These are phyloP conservation scores for Nephrotoma guestfalica DNA, from an alignment of 2,888 invertebrate species.

Conservation along the genomic window DNA sequence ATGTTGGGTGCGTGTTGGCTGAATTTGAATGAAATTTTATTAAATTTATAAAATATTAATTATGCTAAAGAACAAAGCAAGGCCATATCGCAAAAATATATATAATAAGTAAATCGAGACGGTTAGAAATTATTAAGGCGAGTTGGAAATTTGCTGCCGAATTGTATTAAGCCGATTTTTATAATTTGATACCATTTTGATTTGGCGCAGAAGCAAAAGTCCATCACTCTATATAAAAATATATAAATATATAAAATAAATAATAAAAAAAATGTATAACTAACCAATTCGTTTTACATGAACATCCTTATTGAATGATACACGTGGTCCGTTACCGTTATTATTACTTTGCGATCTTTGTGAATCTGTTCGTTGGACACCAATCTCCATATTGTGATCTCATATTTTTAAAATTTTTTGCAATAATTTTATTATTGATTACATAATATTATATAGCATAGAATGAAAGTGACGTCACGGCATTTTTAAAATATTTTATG, in stretches of 20 bases:
- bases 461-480: not conserved
- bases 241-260: slow-evolving; percentile 4
- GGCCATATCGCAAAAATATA: not conserved
- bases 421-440: not conserved
- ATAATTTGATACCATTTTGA: not conserved
- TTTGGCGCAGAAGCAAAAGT: not conserved
- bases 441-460: not conserved
- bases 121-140: not conserved
- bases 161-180: not conserved
- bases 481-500: not conserved
- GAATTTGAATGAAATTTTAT: not conserved
- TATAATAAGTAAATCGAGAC: not conserved
- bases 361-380: slow-evolving; percentile 16
- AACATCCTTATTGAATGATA: slow-evolving; percentile 82
- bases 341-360: slow-evolving; percentile 18
- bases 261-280: slow-evolving; percentile 22
- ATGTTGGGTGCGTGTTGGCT: not conserved
- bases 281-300: slow-evolving; percentile 82
- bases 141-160: not conserved
- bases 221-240: not conserved
- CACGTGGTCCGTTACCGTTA: slow-evolving; percentile 50
- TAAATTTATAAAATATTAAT: not conserved
- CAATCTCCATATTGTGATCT: slow-evolving; percentile 13
- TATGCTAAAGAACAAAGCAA: not conserved
- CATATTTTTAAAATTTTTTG: not conserved